phyloP scores from a whole-genome alignment of 2,888 invertebrate species.

The Lasiommata megera region DNA sequence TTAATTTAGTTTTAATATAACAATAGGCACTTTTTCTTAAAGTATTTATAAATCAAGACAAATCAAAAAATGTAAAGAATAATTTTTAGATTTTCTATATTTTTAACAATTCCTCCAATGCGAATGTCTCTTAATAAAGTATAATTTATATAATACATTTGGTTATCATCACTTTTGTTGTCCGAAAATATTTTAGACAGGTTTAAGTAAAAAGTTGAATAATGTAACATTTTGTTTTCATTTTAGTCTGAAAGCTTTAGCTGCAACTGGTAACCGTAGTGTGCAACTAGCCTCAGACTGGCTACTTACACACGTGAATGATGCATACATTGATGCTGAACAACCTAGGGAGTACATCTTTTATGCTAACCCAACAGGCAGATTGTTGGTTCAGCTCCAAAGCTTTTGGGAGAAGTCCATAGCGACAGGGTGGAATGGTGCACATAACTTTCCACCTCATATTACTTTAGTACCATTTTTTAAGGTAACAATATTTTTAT shows the following conservation, averaged over 20 bases:
- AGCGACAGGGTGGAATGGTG: constrained; percentile 91
- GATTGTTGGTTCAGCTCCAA: constrained; percentile 86
- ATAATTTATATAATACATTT: too few species aligned
- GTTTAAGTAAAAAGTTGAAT: too few species aligned
- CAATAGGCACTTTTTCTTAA: too few species aligned
- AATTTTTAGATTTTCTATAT: too few species aligned
- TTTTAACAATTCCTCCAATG: too few species aligned
- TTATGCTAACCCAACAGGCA: constrained; percentile 92
- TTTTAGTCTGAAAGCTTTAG: constrained; percentile 91
- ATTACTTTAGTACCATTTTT: constrained; percentile 95
- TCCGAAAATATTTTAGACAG: too few species aligned
- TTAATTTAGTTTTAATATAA: too few species aligned
- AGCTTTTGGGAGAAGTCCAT: constrained; percentile 90
- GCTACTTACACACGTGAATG: constrained; percentile 94
- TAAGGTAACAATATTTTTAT: constrained; percentile 80
- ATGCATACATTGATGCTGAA: constrained; percentile 88
- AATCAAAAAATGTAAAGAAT: too few species aligned
- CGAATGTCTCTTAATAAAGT: too few species aligned
- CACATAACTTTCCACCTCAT: constrained; percentile 94
- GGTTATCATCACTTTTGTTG: too few species aligned
- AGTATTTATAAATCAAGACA: too few species aligned
- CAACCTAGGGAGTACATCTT: constrained; percentile 92
- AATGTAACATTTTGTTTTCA: too few species aligned
- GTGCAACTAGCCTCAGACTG: constrained; percentile 95
- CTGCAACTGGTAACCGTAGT: constrained; percentile 93